phyloP scores from a whole-genome alignment of 2,113 vertebrate genomes.

The Pollimyrus isidori region DNA sequence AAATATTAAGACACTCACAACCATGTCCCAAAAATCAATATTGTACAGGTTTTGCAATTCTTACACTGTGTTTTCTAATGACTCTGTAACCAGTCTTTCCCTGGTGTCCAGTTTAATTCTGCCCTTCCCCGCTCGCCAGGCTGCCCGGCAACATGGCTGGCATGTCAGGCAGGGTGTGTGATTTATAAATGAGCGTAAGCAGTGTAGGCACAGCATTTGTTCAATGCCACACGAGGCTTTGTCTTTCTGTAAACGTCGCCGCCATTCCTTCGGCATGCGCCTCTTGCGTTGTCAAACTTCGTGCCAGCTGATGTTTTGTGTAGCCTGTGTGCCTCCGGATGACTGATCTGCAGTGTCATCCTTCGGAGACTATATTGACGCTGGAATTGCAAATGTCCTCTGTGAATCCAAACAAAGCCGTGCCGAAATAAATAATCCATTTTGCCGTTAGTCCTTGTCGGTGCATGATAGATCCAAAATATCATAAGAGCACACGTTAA shows the following conservation, averaged over 20 bases:
- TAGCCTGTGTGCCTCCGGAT: background rate
- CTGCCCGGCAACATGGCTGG: background rate
- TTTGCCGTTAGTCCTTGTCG: background rate
- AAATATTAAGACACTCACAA: background rate
- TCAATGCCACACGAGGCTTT: background rate
- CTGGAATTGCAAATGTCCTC: background rate
- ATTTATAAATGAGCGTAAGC: background rate
- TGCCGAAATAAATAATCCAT: background rate
- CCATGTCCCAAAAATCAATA: background rate
- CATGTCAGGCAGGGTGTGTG: background rate
- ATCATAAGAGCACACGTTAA: background rate
- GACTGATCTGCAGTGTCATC: background rate
- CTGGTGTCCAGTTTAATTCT: background rate
- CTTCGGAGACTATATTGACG: background rate
- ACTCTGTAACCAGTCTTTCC: background rate
- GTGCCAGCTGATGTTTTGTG: conserved; percentile 1
- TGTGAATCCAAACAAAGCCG: background rate
- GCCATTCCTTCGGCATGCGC: background rate
- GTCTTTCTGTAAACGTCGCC: background rate
- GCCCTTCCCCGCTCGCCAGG: background rate
- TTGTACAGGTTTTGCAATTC: background rate
- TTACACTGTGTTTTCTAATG: background rate
- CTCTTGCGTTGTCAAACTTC: background rate
- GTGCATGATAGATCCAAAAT: background rate
- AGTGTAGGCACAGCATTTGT: background rate